Evolutionary conservation across 1,140 invertebrate species (phyloP).

Genomic region (Antheraea mylitta): DNA sequence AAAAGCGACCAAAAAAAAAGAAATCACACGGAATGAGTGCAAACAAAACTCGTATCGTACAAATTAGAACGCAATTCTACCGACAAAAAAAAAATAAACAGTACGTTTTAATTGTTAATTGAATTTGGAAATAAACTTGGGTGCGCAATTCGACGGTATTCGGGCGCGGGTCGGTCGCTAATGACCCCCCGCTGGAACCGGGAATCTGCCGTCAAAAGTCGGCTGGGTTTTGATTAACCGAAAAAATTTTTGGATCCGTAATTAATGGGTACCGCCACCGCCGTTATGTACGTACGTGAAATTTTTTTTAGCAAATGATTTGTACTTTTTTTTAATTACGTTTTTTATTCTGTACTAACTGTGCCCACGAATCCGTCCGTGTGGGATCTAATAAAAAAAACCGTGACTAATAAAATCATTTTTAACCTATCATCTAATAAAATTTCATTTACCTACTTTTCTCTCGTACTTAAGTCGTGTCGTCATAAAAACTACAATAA

Average conservation of each 20-base stretch:
- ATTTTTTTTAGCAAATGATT: constrained; percentile 1
- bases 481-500: no score
- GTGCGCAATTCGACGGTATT: constrained; percentile 34
- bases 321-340: background rate
- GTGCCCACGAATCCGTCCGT: no score
- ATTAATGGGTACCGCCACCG: constrained; percentile 40
- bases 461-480: no score
- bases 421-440: no score
- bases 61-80: constrained; percentile 40
- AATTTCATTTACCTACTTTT: no score
- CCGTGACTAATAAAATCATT: no score
- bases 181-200: constrained; percentile 35
- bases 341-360: no score
- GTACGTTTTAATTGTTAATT: constrained; percentile 68
- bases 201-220: constrained; percentile 36
- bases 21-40: background rate
- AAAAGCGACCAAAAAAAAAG: constrained; percentile 31
- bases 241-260: constrained; percentile 48
- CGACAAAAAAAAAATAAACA: constrained; percentile 49
- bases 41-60: constrained; percentile 28
- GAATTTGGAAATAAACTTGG: constrained; percentile 63
- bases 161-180: constrained; percentile 36
- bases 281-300: constrained; percentile 23
- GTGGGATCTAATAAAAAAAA: no score
- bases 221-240: constrained; percentile 57